These are phyloP conservation scores for Formica exsecta DNA, from an alignment of 1,140 invertebrate species.

Conservation along the genomic window DNA sequence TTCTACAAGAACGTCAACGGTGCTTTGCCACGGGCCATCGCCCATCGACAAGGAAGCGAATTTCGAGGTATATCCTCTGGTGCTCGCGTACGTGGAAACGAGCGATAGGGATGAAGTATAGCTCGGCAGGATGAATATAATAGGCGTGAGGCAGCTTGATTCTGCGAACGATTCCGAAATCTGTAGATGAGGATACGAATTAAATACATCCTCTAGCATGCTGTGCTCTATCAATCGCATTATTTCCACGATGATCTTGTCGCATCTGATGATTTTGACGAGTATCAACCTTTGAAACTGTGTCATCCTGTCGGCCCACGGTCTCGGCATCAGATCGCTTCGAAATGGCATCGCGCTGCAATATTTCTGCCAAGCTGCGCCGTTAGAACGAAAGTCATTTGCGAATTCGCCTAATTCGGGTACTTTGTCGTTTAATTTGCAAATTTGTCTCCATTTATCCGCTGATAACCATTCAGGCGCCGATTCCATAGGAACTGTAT, in stretches of 20 bases:
- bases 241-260: constrained; percentile 86
- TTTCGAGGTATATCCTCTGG: constrained; percentile 88
- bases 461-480: constrained; percentile 88
- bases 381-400: constrained; percentile 80
- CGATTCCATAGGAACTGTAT: constrained; percentile 82
- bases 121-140: constrained; percentile 90
- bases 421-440: constrained; percentile 86
- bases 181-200: constrained; percentile 80
- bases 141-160: constrained; percentile 88
- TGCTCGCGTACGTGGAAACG: constrained; percentile 87
- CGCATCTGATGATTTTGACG: constrained; percentile 88
- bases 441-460: constrained; percentile 89
- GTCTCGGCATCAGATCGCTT: constrained; percentile 82
- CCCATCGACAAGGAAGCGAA: constrained; percentile 89
- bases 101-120: constrained; percentile 87
- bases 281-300: constrained; percentile 89
- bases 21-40: constrained; percentile 86
- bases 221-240: constrained; percentile 83
- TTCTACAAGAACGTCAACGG: constrained; percentile 88
- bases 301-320: constrained; percentile 85
- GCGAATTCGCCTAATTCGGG: constrained; percentile 84
- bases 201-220: constrained; percentile 84
- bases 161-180: constrained; percentile 88
- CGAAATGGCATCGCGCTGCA: constrained; percentile 85
- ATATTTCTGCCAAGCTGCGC: constrained; percentile 87